These are phyloP conservation scores for Antedon bifida DNA, from an alignment of 35 echinoderm and acorn worm genomes.

Conservation along the genomic window DNA sequence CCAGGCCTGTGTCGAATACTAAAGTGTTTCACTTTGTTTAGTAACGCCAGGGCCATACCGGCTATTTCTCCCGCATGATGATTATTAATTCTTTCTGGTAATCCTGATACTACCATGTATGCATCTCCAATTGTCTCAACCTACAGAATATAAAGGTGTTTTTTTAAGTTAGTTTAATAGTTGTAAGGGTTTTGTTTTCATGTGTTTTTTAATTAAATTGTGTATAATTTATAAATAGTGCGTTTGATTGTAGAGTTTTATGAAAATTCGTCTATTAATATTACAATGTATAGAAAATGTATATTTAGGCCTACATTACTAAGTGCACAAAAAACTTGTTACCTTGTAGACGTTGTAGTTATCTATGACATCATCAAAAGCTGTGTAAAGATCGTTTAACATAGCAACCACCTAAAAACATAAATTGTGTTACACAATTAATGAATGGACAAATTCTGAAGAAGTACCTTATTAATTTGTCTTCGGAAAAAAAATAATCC, in stretches of 20 bases:
- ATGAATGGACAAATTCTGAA: too few relatives aligned
- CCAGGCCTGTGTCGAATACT: constrained; percentile 33
- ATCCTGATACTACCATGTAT: constrained; percentile 74
- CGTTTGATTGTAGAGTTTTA: too few relatives aligned
- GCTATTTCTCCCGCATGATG: constrained; percentile 49
- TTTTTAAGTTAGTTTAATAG: too few relatives aligned
- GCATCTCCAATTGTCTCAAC: constrained; percentile 63
- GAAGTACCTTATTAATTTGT: too few relatives aligned
- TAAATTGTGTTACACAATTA: neutral
- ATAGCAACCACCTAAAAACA: neutral
- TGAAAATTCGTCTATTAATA: too few relatives aligned
- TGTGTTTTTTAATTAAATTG: too few relatives aligned
- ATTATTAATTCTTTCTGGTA: constrained; percentile 27
- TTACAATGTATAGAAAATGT: too few relatives aligned
- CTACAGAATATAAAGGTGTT: neutral
- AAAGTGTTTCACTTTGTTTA: constrained; percentile 32
- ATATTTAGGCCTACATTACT: too few relatives aligned
- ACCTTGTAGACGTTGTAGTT: constrained; percentile 47
- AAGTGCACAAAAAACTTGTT: too few relatives aligned
- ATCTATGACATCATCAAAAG: constrained; percentile 32
- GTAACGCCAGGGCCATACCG: constrained; percentile 50
- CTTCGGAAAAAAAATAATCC: too few relatives aligned
- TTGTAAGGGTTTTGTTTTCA: too few relatives aligned
- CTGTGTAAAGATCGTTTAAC: constrained; percentile 11
- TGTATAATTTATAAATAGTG: too few relatives aligned